Percentiles rank a stretch among this genome's conserved stretches.
Evolutionary conservation across 2,797 vertebrate genomes (phyloP).

Genomic region (Enteromius mattozi): DNA sequence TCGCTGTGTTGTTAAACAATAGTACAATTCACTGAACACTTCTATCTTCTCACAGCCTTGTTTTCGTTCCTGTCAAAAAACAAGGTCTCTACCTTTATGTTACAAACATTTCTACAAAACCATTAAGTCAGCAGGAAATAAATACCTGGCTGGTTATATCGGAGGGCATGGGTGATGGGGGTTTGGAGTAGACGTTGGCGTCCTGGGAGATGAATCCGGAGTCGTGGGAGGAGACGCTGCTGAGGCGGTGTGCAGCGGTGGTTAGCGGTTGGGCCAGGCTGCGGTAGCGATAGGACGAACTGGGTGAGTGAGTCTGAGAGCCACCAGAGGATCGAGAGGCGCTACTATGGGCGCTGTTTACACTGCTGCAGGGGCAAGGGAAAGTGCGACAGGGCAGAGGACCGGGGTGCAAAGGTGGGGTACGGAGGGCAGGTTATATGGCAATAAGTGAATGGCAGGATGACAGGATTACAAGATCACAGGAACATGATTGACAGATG

Average conservation of each 20-base stretch:
- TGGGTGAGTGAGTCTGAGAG: constrained; percentile 90
- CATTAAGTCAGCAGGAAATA: background rate
- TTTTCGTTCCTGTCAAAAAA: background rate
- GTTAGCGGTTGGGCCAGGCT: constrained; percentile 87
- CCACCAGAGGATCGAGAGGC: constrained; percentile 88
- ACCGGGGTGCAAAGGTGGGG: constrained; percentile 17
- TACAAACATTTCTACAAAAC: background rate
- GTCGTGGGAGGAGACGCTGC: constrained; percentile 96
- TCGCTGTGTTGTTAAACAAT: background rate
- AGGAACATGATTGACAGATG: constrained; percentile 17
- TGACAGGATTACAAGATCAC: constrained; percentile 16
- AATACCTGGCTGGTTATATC: constrained; percentile 96
- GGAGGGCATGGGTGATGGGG: constrained; percentile 96
- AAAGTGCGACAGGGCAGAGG: constrained; percentile 22
- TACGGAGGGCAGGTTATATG: constrained; percentile 2
- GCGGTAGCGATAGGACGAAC: constrained; percentile 93
- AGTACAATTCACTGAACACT: background rate
- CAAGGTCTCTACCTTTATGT: background rate
- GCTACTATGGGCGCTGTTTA: constrained; percentile 92
- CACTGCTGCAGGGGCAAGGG: constrained; percentile 80
- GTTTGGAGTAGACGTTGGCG: constrained; percentile 92
- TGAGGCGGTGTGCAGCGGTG: constrained; percentile 88
- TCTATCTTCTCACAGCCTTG: background rate
- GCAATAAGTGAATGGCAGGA: background rate
- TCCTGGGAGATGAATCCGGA: constrained; percentile 98